Conservation (phyloP, 92 coral and sea anemone species). For the Umimayanthus chanpuru region DNA sequence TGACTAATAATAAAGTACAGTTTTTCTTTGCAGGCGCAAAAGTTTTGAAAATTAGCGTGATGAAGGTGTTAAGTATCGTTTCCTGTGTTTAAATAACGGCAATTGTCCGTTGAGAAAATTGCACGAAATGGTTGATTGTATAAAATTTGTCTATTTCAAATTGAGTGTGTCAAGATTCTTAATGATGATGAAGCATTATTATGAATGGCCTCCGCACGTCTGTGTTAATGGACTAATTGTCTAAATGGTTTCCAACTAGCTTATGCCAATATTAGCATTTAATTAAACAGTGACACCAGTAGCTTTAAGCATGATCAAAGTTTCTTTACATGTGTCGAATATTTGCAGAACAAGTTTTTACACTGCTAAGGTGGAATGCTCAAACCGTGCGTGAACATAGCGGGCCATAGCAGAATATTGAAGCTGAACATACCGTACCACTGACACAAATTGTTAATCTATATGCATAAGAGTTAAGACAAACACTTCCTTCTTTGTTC, state of each 20-base stretch:
- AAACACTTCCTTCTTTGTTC: conserved; percentile 11
- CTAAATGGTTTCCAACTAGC: conserved; percentile 57
- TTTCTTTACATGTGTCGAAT: neutral
- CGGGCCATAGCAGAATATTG: neutral
- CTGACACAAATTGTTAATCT: neutral
- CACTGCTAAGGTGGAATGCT: neutral
- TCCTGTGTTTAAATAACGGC: conserved; percentile 39
- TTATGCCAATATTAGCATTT: conserved; percentile 58
- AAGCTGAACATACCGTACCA: neutral
- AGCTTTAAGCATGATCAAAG: neutral
- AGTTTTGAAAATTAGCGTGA: conserved; percentile 33
- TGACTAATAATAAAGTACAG: neutral
- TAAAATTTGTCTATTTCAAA: conserved; percentile 25
- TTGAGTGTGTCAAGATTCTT: conserved; percentile 36
- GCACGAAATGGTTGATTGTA: conserved; percentile 37
- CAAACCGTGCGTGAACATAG: neutral
- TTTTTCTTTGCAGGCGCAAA: conserved; percentile 15
- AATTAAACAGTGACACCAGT: conserved; percentile 46
- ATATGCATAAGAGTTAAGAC: conserved; percentile 22
- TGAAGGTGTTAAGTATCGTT: conserved; percentile 4
- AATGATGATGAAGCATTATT: conserved; percentile 20
- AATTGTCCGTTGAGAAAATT: conserved; percentile 44
- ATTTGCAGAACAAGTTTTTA: neutral
- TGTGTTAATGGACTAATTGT: conserved; percentile 66
- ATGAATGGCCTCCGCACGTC: conserved; percentile 40